Percentiles rank a stretch among this genome's conserved stretches.
Evolutionary conservation across 2,888 invertebrate genomes (phyloP).

Genomic region (Catocala fraxini): DNA sequence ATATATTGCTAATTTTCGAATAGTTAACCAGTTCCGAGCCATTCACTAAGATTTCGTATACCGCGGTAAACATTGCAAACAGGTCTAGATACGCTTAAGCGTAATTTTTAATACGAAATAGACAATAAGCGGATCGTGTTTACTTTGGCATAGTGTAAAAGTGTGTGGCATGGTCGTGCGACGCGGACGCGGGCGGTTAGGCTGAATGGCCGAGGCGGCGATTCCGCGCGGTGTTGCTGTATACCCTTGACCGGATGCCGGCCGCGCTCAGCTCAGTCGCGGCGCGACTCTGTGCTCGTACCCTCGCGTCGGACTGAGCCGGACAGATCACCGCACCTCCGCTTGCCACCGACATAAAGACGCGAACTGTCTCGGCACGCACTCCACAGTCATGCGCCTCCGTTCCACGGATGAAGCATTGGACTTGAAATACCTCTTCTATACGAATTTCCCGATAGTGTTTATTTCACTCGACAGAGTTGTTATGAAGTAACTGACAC

Average conservation of each 20-base stretch:
- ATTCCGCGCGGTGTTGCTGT: constrained; percentile 59
- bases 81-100: no score
- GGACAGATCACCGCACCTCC: constrained; percentile 38
- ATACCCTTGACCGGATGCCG: constrained; percentile 76
- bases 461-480: constrained; percentile 29
- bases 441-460: constrained; percentile 34
- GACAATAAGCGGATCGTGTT: constrained; percentile 19
- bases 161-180: constrained; percentile 9
- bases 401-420: constrained; percentile 50
- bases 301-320: constrained; percentile 67
- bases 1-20: no score
- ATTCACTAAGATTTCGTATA: no score
- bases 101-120: constrained; percentile 14
- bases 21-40: no score
- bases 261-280: constrained; percentile 77
- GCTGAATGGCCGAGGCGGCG: constrained; percentile 51
- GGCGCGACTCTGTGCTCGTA: constrained; percentile 73
- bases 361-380: constrained; percentile 46
- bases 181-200: constrained; percentile 21
- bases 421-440: constrained; percentile 18
- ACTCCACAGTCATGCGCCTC: constrained; percentile 70
- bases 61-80: no score
- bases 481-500: constrained; percentile 47
- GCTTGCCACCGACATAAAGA: constrained; percentile 58
- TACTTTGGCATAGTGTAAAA: constrained; percentile 9